A percentile compares a stretch with the other conserved stretches of the same genome.
These are phyloP conservation scores for Ametastegia equiseti DNA, from an alignment of 2,888 invertebrate genomes.

Conservation along the genomic window DNA sequence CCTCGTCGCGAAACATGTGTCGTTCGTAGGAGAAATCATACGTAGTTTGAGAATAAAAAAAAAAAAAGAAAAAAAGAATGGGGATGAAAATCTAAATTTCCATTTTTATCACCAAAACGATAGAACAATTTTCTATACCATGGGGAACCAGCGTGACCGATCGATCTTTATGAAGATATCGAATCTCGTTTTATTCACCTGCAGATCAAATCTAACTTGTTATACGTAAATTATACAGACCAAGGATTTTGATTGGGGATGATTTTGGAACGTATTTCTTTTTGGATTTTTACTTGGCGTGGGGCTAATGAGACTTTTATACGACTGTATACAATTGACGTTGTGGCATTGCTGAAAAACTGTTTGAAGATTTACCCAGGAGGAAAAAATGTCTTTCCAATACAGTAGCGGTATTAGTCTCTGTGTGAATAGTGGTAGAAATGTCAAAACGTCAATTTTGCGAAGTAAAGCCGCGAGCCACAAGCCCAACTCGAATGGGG, in stretches of 20 bases:
- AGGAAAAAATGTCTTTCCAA: constrained; percentile 1
- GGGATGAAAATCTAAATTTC: constrained; percentile 64
- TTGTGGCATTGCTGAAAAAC: too few relatives aligned
- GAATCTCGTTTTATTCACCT: constrained; percentile 4
- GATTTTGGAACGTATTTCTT: background rate
- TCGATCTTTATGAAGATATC: constrained; percentile 36
- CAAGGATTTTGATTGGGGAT: background rate
- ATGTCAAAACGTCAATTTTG: constrained; percentile 44
- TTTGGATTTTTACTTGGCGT: background rate
- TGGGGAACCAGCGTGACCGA: constrained; percentile 14
- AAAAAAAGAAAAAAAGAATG: background rate
- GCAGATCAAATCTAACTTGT: background rate
- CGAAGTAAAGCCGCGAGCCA: constrained; percentile 5
- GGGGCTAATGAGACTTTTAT: background rate
- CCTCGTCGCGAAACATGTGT: constrained; percentile 61
- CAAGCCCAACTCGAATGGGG: background rate
- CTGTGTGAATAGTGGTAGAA: background rate
- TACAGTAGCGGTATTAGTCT: background rate
- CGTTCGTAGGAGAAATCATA: constrained; percentile 57
- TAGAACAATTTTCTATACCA: background rate
- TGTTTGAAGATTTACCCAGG: too few relatives aligned
- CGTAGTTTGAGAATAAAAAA: constrained; percentile 50
- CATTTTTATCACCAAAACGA: constrained; percentile 67
- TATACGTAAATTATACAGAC: background rate
- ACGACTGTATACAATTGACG: too few relatives aligned